Evolutionary conservation across 2,888 invertebrate genomes (phyloP), one percentile per base, ranked within the genome.

Genomic region (Lasioglossum vierecki): DNA sequence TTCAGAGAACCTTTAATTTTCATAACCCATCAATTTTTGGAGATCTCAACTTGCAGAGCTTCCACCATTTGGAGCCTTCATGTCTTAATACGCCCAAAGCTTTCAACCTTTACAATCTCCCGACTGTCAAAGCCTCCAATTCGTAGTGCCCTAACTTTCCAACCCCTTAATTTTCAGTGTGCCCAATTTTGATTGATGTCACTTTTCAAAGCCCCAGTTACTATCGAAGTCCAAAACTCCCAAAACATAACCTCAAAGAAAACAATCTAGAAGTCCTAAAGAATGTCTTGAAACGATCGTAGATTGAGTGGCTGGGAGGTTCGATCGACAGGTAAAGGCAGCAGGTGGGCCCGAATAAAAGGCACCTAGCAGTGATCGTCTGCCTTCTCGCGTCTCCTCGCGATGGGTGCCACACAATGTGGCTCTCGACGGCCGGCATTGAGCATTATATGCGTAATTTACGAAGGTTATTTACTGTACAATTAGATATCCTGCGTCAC

Each of bases 371-470:
- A 26, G 60, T 13, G 60, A n/a, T n/a, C 22, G 53, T 53, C 53
- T 53, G 9, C 9, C 22, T 87, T 86, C 87, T 87, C 89, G 88
- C 88, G 89, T 89, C 88, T 74, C 73, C 82, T 81, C 85, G 87
- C 85, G 84, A 87, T 90, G 88, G 90, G 84, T 89, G 88, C 83
- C 80, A 79, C 84, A 83, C 90, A 88, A 90, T 86, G 76, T 85
- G 77, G 49, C 26, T 79, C 86, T 79, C 53, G 53, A 53, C 53
- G 22, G 53, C 22, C 84, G 84, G 77, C 83, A 84, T 88, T 87
- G 84, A 83, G 77, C 81, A 83, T 89, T 82, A 88, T 83, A 83
- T 63, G 86, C 87, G 88, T 89, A 91, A 91, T 90, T 91, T 88
- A 88, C 89, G 77, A 85, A 82, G 85, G 79, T 88, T 88, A 90